These are phyloP conservation scores for Sorex maritimensis DNA, from an alignment of 2,797 vertebrate species.

Conservation along the genomic window DNA sequence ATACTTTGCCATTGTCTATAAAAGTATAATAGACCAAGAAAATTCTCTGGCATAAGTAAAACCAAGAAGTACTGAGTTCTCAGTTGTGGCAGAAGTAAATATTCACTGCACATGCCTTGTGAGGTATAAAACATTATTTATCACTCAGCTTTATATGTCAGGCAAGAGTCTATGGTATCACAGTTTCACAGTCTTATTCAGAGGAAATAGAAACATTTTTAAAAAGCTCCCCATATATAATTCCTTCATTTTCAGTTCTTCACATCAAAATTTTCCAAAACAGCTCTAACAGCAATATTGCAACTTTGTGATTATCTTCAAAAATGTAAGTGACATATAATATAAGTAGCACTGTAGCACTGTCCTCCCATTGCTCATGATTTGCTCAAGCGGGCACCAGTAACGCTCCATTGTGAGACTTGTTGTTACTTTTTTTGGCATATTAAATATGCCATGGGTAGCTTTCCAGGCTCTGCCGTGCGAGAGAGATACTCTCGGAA, in stretches of 20 bases:
- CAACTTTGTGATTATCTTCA: not conserved
- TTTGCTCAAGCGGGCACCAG: too few species aligned
- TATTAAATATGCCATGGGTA: too few species aligned
- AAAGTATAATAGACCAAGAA: constrained; percentile 2
- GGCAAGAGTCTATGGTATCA: not conserved
- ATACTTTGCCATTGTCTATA: not conserved
- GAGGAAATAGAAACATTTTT: constrained; percentile 31
- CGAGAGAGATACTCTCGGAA: too few species aligned
- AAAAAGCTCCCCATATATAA: not conserved
- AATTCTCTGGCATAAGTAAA: constrained; percentile 16
- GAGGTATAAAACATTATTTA: not conserved
- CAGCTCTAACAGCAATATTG: not conserved
- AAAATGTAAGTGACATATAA: constrained; percentile 35
- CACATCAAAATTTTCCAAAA: not conserved
- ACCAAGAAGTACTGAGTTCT: constrained; percentile 30
- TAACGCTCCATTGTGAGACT: too few species aligned
- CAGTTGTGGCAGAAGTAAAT: not conserved
- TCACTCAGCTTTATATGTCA: not conserved
- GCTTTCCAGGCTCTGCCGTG: too few species aligned
- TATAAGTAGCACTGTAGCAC: too few species aligned
- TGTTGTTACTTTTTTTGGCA: too few species aligned
- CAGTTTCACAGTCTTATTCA: not conserved
- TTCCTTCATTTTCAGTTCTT: constrained; percentile 54
- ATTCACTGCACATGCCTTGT: not conserved
- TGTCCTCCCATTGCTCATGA: too few species aligned